Base-by-base conservation (phyloP, 2,113 vertebrate genomes). In the Taxidea taxus region DNA sequence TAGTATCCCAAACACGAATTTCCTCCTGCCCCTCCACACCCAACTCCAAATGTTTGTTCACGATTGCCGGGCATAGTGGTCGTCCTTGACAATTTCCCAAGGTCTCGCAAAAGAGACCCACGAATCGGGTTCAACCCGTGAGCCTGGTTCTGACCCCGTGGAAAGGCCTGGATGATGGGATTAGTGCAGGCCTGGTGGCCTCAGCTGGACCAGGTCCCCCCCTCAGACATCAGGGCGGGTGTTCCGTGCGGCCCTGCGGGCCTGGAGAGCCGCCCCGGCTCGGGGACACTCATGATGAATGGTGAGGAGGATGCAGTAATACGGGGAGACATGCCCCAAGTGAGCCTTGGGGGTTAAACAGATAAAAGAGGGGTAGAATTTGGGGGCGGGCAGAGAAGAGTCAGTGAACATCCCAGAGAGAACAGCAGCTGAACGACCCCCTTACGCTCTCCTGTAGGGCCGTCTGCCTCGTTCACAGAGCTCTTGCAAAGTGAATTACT, bases 371-470 rank as follows among this genome's bases (percentile, higher is more conserved):
- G 34, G 4, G 18, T 0, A 5, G 42, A 15, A 39, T 31, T 68
- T 34, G 10, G 2, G 20, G 1, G 4, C 15, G 15, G 34, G 4
- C 37, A 37, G 56, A 39, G n/a, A 44, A 6, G 16, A 6, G 25
- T 75, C 64, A 23, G 14, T 39, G n/a, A 66, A 49, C 6, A 34
- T 42, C 39, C 16, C 42, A n/a, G 14, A 27, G 3, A 37, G 34
- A 37, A 7, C 2, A 44, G 37, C 1, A 11, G 42, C 23, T 20
- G n/a, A n/a, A 20, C 1, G 3, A 11, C 25, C n/a, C 18, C 1
- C 0, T 2, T 21, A 15, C 1, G 3, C 7, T 27, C 29, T 16
- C 58, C 66, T 16, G 6, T 44, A 2, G 75, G 27, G 3, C 16
- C 6, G 0, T 42, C 4, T 11, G 25, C 27, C 60, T 78, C 44